Evolutionary conservation across 2,888 invertebrate genomes (phyloP).

Genomic region (Spisula solida): DNA sequence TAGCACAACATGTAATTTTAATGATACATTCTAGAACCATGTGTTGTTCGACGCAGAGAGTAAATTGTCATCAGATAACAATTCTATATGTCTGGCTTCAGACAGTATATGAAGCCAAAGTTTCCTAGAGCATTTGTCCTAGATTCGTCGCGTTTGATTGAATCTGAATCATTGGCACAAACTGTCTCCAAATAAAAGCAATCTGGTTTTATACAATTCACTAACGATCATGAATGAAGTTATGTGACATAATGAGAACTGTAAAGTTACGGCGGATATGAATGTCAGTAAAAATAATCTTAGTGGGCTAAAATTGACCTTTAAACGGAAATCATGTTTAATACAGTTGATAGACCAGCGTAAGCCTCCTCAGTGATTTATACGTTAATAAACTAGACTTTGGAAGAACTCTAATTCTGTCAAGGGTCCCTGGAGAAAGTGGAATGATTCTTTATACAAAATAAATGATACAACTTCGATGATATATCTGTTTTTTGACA

Average conservation of each 20-base stretch:
- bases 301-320: too few species aligned
- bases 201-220: not conserved
- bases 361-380: not conserved
- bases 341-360: not conserved
- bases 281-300: too few species aligned
- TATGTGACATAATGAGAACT: not conserved
- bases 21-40: not conserved
- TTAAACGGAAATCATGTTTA: too few species aligned
- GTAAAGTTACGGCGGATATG: too few species aligned
- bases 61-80: conserved; percentile 10
- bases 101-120: not conserved
- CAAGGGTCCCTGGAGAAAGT: not conserved
- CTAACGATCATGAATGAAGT: conserved; percentile 28
- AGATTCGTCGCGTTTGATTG: not conserved
- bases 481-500: not conserved
- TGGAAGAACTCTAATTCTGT: not conserved
- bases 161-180: not conserved
- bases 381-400: not conserved
- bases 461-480: not conserved
- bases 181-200: not conserved
- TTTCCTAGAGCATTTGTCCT: not conserved
- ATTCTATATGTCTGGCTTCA: not conserved
- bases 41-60: not conserved
- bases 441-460: not conserved
- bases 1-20: not conserved